Evolutionary conservation across 2,113 vertebrate species (phyloP).

Genomic region (Microcebus lehilahytsara): DNA sequence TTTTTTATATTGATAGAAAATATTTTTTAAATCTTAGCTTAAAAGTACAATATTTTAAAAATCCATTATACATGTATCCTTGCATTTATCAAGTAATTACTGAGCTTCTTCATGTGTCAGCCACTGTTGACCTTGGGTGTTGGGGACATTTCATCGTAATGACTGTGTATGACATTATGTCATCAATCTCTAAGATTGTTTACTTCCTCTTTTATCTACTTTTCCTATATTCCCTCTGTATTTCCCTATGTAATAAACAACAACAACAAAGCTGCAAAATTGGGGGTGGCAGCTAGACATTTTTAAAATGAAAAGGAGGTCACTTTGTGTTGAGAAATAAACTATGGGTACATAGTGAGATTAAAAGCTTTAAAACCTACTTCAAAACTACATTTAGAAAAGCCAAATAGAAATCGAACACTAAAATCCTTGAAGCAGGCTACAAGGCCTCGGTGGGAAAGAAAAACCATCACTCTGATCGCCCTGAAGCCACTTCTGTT

Average conservation of each 20-base stretch:
- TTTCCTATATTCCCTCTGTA: neutral
- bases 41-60: neutral
- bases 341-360: neutral
- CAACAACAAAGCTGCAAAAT: neutral
- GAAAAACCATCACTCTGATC: neutral
- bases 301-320: neutral
- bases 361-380: slow-evolving; percentile 11
- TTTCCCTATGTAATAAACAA: neutral
- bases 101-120: neutral
- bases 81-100: neutral
- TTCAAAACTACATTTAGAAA: slow-evolving; percentile 32
- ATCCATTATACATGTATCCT: neutral
- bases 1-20: neutral
- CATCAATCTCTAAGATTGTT: neutral
- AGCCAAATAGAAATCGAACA: slow-evolving; percentile 33
- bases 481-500: slow-evolving; percentile 8
- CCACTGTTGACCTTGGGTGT: neutral
- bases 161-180: neutral
- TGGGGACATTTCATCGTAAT: neutral
- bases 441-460: slow-evolving; percentile 56
- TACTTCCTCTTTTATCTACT: neutral
- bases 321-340: neutral
- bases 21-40: neutral
- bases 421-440: slow-evolving; percentile 63
- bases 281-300: neutral